Percentiles rank a stretch among this genome's conserved stretches.
Conservation (phyloP, 2,888 invertebrate genomes). For the Cheilosia variabilis region DNA sequence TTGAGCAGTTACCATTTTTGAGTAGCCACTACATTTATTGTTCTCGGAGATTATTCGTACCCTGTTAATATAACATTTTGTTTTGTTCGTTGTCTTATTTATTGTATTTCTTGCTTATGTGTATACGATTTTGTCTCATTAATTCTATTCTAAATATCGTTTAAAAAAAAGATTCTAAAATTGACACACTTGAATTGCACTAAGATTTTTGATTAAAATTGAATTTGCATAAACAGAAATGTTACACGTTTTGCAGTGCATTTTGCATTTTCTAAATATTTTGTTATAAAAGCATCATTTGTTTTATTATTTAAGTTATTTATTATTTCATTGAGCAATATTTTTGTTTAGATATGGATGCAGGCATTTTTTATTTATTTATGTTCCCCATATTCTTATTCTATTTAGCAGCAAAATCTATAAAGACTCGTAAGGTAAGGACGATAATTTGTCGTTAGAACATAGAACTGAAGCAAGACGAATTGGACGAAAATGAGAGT, state of each 20-base stretch:
- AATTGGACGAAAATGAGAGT: too few species aligned
- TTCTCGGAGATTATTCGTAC: background rate
- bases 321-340: background rate
- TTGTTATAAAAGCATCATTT: constrained; percentile 31
- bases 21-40: constrained; percentile 14
- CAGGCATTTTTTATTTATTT: background rate
- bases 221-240: background rate
- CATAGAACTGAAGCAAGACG: background rate
- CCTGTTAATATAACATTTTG: constrained; percentile 1
- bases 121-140: constrained; percentile 9
- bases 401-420: background rate
- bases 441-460: constrained; percentile 16
- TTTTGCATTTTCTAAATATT: constrained; percentile 21
- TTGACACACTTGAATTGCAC: constrained; percentile 66
- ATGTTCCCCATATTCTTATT: constrained; percentile 33
- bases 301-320: background rate
- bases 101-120: constrained; percentile 23
- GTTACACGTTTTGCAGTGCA: too few species aligned
- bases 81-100: constrained; percentile 54
- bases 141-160: background rate
- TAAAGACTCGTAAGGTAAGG: background rate
- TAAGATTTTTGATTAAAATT: constrained; percentile 28
- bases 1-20: constrained; percentile 3
- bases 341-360: constrained; percentile 27
- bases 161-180: constrained; percentile 16